Conservation (phyloP, 2,113 vertebrate species). For the Diglossa brunneiventris region DNA sequence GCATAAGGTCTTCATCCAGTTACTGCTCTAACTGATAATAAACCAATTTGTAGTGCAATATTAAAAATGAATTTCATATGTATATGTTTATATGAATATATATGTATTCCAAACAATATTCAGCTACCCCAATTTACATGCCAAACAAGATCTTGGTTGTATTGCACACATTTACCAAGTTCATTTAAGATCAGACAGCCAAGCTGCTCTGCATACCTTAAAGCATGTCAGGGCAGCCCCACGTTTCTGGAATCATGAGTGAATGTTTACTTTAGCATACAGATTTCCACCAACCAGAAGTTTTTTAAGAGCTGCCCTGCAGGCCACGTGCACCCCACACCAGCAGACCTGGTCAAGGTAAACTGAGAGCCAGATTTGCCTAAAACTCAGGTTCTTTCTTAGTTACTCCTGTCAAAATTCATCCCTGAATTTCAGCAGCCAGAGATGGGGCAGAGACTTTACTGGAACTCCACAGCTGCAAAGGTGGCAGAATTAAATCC, state of each 20-base stretch:
- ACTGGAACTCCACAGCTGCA: background rate
- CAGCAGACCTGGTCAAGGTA: background rate
- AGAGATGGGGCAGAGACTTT: background rate
- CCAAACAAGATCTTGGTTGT: background rate
- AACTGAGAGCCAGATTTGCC: no score
- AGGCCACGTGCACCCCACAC: rapidly evolving
- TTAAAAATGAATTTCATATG: background rate
- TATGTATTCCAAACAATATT: background rate
- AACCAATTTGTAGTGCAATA: background rate
- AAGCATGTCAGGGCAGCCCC: slow-evolving; percentile 24
- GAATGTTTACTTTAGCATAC: background rate
- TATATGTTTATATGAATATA: no score
- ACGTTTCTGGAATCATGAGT: background rate
- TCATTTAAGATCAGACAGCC: background rate
- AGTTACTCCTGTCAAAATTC: background rate
- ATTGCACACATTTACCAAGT: background rate
- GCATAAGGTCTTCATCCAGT: background rate
- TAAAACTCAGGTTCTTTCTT: background rate
- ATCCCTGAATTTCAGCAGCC: background rate
- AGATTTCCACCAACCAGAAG: background rate
- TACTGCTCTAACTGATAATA: background rate
- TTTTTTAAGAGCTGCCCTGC: background rate
- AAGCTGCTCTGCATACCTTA: background rate
- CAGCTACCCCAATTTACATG: background rate
- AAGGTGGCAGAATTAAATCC: background rate